phyloP scores from a whole-genome alignment of 2,888 invertebrate genomes.

The Bellardia bayeri region DNA sequence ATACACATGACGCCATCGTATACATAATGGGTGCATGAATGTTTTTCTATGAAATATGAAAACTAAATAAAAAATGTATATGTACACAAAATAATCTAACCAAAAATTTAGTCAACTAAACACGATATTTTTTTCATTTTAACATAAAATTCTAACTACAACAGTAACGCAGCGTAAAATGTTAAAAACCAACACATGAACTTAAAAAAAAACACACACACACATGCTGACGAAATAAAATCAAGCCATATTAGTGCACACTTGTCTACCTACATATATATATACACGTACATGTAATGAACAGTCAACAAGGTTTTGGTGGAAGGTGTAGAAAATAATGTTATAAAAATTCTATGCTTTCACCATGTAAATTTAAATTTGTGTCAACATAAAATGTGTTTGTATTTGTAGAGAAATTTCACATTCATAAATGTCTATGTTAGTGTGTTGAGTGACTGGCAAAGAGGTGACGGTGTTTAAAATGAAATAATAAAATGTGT shows the following conservation, averaged over 20 bases:
- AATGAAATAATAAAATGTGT: conserved; percentile 57
- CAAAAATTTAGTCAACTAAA: conserved; percentile 47
- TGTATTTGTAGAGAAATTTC: conserved; percentile 14
- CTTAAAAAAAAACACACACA: not conserved
- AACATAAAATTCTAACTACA: conserved; percentile 15
- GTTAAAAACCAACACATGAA: conserved; percentile 39
- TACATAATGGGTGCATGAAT: too few species aligned
- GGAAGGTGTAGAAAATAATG: conserved; percentile 64
- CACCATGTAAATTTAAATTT: conserved; percentile 51
- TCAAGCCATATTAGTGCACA: conserved; percentile 6
- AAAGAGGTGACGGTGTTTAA: conserved; percentile 49
- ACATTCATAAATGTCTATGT: conserved; percentile 7
- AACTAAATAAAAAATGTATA: too few species aligned
- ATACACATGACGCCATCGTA: too few species aligned
- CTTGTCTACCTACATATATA: not conserved
- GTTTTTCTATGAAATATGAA: too few species aligned
- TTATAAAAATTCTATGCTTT: conserved; percentile 61
- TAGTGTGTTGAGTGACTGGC: not conserved
- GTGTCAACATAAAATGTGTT: conserved; percentile 57
- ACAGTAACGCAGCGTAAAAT: conserved; percentile 41
- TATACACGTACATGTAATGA: conserved; percentile 4
- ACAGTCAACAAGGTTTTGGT: conserved; percentile 59
- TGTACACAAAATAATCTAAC: conserved; percentile 22
- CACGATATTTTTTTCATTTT: not conserved
- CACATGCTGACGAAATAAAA: not conserved